Evolutionary conservation across 2,113 vertebrate species (phyloP), one percentile per base, ranked within the genome.

Genomic region (Paramormyrops kingsleyae): DNA sequence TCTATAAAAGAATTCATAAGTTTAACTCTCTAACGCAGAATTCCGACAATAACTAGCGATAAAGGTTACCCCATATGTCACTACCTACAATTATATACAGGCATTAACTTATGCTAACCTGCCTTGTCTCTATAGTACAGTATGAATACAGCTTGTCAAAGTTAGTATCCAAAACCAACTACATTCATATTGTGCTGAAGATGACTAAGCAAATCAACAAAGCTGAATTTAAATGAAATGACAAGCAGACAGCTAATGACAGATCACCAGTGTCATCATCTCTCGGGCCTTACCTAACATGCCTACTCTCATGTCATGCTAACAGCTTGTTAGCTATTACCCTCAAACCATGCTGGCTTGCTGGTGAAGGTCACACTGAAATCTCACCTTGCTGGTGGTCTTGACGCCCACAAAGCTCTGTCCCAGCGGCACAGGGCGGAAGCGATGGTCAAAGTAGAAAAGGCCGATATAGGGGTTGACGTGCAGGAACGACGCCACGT

Each of bases 381-480:
- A 74, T 17, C 27, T 95, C 95, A 99, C 99, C 97, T 99, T 99
- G 94, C 97, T 99, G 70, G 95, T 95, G 91, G 95, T 94, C 95
- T 99, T 99, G 93, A 99, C 95, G 21, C 98, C 99, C 83, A 99
- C 95, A 91, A 99, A 99, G 4, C 97, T 98, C 93, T 99, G 98
- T 87, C 97, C 98, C 10, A 99, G 97, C 0, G 99, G 98, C 90
- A 99, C 98, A 0, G 99, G 99, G 91, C 99, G 96, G 95, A 99
- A 99, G 92, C 97, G 97, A 49, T 97, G 95, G 94, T 99, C 99
- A 15, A 99, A 99, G 94, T 96, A 99, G 93, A 99, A 99, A 4
- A 99, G 97, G 87, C 99, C 99, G 87, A 99, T 99, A 62, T 90
- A 98, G 46, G 98, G 99, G 95, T 99, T 99, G 90, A 99, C 98